Conservation (phyloP, 1,140 invertebrate genomes). For the Cherax destructor region DNA sequence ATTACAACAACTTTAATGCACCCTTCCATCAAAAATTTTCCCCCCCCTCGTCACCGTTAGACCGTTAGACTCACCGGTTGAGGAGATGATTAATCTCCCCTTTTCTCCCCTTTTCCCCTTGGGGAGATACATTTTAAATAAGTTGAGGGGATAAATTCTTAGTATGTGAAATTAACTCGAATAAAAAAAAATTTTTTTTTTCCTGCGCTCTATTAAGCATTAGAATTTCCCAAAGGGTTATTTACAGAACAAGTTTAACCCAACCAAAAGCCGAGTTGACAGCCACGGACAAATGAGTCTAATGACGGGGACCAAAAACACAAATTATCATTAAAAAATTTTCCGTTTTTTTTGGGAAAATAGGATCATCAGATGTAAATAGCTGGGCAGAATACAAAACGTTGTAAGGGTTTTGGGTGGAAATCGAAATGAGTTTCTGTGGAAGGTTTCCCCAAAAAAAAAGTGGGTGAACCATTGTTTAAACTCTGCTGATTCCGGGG, state of each 20-base stretch:
- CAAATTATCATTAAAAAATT: background rate
- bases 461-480: too few species aligned
- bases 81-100: too few species aligned
- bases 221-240: background rate
- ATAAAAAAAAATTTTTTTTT: background rate
- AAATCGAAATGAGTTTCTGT: background rate
- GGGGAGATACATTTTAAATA: too few species aligned
- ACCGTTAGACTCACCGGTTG: too few species aligned
- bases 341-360: background rate
- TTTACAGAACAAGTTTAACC: background rate
- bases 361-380: background rate
- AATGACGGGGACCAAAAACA: background rate
- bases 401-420: background rate
- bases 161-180: too few species aligned
- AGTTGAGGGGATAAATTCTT: too few species aligned
- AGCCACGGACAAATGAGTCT: background rate
- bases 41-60: too few species aligned
- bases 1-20: too few species aligned
- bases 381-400: background rate
- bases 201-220: background rate
- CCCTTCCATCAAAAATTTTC: too few species aligned
- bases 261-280: background rate
- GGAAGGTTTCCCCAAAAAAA: background rate
- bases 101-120: too few species aligned
- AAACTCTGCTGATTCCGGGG: too few species aligned